Evolutionary conservation across 2,797 vertebrate species (phyloP), one percentile per base, ranked within the genome.

Genomic region (Neosalanx taihuensis): DNA sequence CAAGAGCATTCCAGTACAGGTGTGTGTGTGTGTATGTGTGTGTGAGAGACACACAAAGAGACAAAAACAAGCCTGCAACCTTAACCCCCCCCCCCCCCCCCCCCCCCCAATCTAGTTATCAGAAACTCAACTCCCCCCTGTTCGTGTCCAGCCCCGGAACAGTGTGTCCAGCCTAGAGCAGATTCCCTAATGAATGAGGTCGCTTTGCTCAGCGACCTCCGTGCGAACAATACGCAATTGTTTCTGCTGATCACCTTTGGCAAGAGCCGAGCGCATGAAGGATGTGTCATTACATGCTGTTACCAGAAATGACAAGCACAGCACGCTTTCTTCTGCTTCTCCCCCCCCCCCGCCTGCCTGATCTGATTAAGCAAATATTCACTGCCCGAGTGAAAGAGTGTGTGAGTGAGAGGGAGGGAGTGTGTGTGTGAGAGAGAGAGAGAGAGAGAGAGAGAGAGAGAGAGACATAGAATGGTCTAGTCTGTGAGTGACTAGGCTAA

Each of bases 141-240:
- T 12, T 10, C 10, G 6, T 12, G 37, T 10, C 37, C 37, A 41
- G 37, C 10, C 37, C 37, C 37, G 12, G 51, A 3, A 53, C 51
- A 53, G 51, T 4, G 13, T 53, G 51, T n/a, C 51, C 51, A 17
- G 41, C 75, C 72, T 46, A 51, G 78, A 46, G 74, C 76, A 71
- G 74, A 81, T 79, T 75, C 81, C 75, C 75, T 78, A 76, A 85
- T 84, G 77, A 86, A 79, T 3, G 33, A 61, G 72, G 57, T 56
- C 15, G 46, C 63, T 33, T 78, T 78, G 64, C 77, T 29, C 20
- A 79, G 69, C 76, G 81, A 86, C 73, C 73, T 65, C 68, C 37
- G 66, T 1, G 59, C 67, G 73, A 82, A 81, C 84, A 87, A 85
- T 88, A 81, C 80, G 75, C 67, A 65, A 72, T 77, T 69, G 53